Conservation (phyloP, 2,113 vertebrate species). For the Aythya baeri region DNA sequence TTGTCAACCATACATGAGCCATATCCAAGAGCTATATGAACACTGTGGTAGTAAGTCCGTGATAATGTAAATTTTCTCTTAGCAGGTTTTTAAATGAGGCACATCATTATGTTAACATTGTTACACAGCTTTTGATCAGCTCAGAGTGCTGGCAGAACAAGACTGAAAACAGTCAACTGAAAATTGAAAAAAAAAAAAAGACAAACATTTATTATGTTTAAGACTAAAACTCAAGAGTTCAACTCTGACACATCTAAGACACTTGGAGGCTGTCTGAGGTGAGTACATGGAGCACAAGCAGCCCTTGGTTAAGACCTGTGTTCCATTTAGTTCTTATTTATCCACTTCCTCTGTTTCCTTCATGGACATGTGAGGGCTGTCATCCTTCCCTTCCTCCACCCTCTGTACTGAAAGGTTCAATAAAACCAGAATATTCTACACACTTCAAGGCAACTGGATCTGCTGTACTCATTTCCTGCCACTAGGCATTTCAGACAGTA, state of each 20-base stretch:
- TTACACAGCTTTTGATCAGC: not conserved
- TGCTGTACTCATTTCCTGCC: not conserved
- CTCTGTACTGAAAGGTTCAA: not conserved
- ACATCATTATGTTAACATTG: not conserved
- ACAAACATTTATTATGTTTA: not conserved
- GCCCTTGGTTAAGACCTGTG: not conserved
- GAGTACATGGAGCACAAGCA: not conserved
- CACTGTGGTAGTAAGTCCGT: not conserved
- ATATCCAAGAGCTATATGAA: not conserved
- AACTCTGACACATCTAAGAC: not conserved
- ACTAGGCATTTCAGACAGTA: not conserved
- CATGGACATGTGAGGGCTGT: fast-evolving
- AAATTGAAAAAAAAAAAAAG: not conserved
- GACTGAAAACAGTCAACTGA: not conserved
- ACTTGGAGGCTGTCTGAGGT: not conserved
- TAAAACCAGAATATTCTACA: not conserved
- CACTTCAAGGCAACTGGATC: not conserved
- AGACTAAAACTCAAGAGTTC: not conserved
- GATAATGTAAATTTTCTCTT: not conserved
- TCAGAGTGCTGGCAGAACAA: not conserved
- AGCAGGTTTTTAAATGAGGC: not conserved
- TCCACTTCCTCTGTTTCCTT: not conserved
- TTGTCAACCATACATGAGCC: not conserved
- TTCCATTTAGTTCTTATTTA: not conserved
- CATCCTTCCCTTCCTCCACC: not conserved